Evolutionary conservation across 2,797 vertebrate species (phyloP).

Genomic region (Typhlichthys eigenmanni): DNA sequence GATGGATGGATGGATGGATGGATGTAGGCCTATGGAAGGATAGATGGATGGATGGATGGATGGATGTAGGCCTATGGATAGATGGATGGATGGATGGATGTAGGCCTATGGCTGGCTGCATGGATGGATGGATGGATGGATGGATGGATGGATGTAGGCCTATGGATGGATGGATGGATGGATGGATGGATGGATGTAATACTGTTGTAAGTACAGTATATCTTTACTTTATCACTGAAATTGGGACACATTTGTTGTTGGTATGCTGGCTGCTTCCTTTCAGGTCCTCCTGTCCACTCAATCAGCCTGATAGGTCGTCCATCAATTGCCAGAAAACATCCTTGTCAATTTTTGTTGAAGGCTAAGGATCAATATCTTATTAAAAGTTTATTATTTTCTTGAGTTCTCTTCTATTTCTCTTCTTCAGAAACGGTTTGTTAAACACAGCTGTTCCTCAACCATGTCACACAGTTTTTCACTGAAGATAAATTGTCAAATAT

Average conservation of each 20-base stretch:
- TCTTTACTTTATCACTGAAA: slow-evolving; percentile 11
- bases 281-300: slow-evolving; percentile 47
- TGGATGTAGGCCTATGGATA: no score
- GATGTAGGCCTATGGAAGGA: no score
- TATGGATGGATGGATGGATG: no score
- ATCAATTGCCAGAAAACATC: slow-evolving; percentile 58
- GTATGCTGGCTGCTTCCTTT: slow-evolving; percentile 40
- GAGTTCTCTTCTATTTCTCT: slow-evolving; percentile 32
- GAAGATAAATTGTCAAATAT: neutral
- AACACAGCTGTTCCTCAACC: slow-evolving; percentile 45
- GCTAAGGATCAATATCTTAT: slow-evolving; percentile 68
- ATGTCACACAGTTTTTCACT: slow-evolving; percentile 37
- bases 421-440: slow-evolving; percentile 27
- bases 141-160: no score
- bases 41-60: no score
- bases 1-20: no score
- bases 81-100: no score
- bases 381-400: slow-evolving; percentile 49
- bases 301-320: slow-evolving; percentile 64
- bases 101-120: no score
- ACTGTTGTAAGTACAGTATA: no score
- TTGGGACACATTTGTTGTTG: slow-evolving; percentile 43
- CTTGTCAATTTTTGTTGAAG: slow-evolving; percentile 49
- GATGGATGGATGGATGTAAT: no score
- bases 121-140: no score